Percentiles rank a stretch among this genome's conserved stretches.
phyloP scores from a whole-genome alignment of 2,888 invertebrate species.

The Iphiclides podalirius region DNA sequence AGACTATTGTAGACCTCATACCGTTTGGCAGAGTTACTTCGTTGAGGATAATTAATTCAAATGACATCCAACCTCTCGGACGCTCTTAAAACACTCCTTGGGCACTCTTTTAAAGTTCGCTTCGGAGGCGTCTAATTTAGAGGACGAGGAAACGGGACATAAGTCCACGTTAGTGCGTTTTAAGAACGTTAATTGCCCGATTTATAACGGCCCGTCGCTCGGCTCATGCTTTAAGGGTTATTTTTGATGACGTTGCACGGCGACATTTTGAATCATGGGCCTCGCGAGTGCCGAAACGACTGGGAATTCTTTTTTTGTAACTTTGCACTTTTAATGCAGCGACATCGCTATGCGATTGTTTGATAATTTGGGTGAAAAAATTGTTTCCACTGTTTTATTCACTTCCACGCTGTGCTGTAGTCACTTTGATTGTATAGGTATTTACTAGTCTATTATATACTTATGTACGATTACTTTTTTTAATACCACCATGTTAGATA shows the following conservation, averaged over 20 bases:
- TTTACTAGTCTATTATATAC: too few species aligned
- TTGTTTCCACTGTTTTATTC: too few species aligned
- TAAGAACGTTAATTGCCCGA: slow-evolving; percentile 56
- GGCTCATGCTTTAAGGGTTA: slow-evolving; percentile 23
- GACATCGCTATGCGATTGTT: too few species aligned
- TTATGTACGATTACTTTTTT: too few species aligned
- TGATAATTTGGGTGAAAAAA: too few species aligned
- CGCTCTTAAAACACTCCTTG: slow-evolving; percentile 33
- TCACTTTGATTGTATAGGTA: too few species aligned
- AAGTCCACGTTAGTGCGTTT: slow-evolving; percentile 51
- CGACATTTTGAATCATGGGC: slow-evolving; percentile 23
- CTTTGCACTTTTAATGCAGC: background rate
- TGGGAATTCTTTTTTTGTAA: background rate
- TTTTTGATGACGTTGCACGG: slow-evolving; percentile 27
- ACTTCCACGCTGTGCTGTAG: too few species aligned
- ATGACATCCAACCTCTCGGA: slow-evolving; percentile 40
- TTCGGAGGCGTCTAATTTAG: slow-evolving; percentile 48
- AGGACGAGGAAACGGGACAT: slow-evolving; percentile 54
- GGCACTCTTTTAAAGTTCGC: slow-evolving; percentile 34
- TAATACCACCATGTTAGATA: too few species aligned
- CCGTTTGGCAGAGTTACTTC: slow-evolving; percentile 36
- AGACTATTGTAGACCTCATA: slow-evolving; percentile 4
- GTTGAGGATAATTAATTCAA: slow-evolving; percentile 56
- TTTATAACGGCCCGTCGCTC: slow-evolving; percentile 50
- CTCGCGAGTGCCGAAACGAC: background rate